Base-by-base conservation (phyloP, 2,797 vertebrate genomes). In the Epinephelus malabaricus region DNA sequence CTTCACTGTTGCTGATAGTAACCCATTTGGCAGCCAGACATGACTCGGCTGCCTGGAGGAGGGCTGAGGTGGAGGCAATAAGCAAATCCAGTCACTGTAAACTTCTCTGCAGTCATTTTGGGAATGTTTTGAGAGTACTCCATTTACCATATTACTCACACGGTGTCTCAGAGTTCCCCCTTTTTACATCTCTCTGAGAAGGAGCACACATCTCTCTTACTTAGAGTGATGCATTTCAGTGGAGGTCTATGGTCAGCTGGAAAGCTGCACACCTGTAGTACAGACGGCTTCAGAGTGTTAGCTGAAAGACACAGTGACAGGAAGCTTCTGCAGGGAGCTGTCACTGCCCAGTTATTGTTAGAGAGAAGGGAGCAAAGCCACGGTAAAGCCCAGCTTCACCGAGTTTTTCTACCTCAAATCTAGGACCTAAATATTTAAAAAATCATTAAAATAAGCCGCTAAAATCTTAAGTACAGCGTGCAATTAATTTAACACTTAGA, bases 11-110 rank as follows among this genome's bases (percentile, higher is more conserved):
- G 81, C 90, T 88, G 89, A 94, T 89, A 92, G 89, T 65, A 82
- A 85, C 82, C 85, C 85, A 85, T 94, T 92, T 91, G 92, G 92
- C 90, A 92, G 78, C 76, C 82, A 89, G 84, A 88, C 82, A 78
- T 81, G 82, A 88, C 74, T 86, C 25, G 23, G 76, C 76, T 82
- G 86, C 80, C 75, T 82, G 72, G 49, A 83, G 76, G 69, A 85
- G 69, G 70, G 60, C 73, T 71, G 79, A 77, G 77, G 75, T 79
- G 76, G 61, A 84, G 64, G 79, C 69, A 79, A 82, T 53, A 82
- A 72, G 76, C 85, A 90, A 81, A 88, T 76, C 76, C 63, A 75
- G 73, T 75, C 75, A 55, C 45, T 69, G 76, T 81, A 72, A 82
- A 92, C 76, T 63, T 88, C 67, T 80, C 55, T 71, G 40, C 54